phyloP scores from a whole-genome alignment of 53 echinoderm and acorn worm species.

The Patiria pectinifera region DNA sequence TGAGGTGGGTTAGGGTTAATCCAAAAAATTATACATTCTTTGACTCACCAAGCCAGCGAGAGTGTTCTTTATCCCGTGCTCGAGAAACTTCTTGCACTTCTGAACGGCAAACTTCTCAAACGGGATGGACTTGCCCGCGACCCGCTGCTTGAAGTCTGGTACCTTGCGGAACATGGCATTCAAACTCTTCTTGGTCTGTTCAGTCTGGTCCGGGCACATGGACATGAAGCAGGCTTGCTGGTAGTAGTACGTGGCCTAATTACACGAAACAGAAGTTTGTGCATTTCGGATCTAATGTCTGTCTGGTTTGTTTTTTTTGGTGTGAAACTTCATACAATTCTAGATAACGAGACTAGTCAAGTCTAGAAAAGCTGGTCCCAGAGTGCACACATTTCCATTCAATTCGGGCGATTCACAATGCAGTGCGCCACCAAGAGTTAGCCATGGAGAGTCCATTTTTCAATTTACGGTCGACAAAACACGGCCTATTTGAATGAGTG shows the following conservation, averaged over 20 bases:
- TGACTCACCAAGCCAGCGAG: slow-evolving; percentile 92
- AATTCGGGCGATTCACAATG: too few relatives aligned
- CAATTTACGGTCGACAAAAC: too few relatives aligned
- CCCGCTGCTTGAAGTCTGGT: slow-evolving; percentile 89
- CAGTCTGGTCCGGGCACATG: slow-evolving; percentile 78
- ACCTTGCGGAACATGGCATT: slow-evolving; percentile 83
- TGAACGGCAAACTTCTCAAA: slow-evolving; percentile 91
- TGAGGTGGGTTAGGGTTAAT: too few relatives aligned
- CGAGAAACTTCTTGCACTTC: slow-evolving; percentile 88
- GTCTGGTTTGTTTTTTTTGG: too few relatives aligned
- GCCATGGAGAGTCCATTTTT: too few relatives aligned
- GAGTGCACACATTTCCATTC: too few relatives aligned
- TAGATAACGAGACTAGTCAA: too few relatives aligned
- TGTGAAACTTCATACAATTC: too few relatives aligned
- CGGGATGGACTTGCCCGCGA: slow-evolving; percentile 98
- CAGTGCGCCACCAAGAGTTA: too few relatives aligned
- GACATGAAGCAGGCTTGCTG: slow-evolving; percentile 93
- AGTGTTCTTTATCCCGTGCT: slow-evolving; percentile 79
- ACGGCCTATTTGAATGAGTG: too few relatives aligned
- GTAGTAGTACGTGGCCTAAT: slow-evolving; percentile 91
- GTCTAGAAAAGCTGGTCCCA: too few relatives aligned
- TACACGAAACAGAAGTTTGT: not conserved
- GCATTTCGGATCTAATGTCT: not conserved
- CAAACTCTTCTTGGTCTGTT: slow-evolving; percentile 64
- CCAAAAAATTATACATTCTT: not conserved